phyloP scores from a whole-genome alignment of 2,888 invertebrate genomes.

The Dichetophora obliterata region DNA sequence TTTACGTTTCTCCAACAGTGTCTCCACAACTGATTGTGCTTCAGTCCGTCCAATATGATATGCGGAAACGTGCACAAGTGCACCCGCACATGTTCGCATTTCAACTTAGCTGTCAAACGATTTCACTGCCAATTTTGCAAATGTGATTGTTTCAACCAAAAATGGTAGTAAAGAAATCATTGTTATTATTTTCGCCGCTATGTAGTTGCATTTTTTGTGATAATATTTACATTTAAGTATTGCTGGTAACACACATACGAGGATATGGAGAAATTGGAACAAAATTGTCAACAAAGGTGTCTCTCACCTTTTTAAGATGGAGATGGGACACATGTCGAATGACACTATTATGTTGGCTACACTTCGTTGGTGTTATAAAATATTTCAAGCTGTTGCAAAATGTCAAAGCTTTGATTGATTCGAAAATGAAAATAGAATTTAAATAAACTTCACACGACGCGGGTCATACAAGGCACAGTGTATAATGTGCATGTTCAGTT shows the following conservation, averaged over 20 bases:
- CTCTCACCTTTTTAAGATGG: neutral
- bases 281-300: slow-evolving; percentile 31
- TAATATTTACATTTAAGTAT: neutral
- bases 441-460: neutral
- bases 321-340: neutral
- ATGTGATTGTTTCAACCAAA: slow-evolving; percentile 50
- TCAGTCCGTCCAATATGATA: neutral
- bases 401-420: neutral
- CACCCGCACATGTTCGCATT: slow-evolving; percentile 35
- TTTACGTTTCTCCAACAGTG: neutral
- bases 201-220: neutral
- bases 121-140: slow-evolving; percentile 48
- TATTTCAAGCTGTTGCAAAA: neutral
- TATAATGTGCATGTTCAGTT: too few species aligned
- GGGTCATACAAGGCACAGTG: neutral
- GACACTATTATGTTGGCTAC: neutral
- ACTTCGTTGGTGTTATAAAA: neutral
- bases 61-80: slow-evolving; percentile 29
- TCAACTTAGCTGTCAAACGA: slow-evolving; percentile 26
- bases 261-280: slow-evolving; percentile 27
- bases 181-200: neutral
- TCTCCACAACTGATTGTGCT: neutral
- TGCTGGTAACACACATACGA: slow-evolving; percentile 10
- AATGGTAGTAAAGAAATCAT: slow-evolving; percentile 38
- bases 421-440: neutral